Conservation (phyloP, 2,113 vertebrate species). For the Psittacula cyanocephala region DNA sequence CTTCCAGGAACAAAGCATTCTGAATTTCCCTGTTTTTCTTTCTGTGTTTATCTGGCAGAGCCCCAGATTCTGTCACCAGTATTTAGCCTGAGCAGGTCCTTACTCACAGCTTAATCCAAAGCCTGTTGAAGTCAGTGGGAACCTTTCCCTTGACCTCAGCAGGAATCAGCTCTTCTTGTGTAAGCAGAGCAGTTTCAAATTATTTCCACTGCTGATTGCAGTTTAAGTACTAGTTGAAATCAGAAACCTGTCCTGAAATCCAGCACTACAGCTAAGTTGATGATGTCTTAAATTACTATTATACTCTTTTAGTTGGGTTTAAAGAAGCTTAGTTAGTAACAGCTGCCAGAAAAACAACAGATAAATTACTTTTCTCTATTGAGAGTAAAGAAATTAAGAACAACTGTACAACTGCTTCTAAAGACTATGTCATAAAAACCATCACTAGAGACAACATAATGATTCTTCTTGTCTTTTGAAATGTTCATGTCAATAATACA, state of each 20-base stretch:
- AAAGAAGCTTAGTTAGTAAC: slow-evolving; percentile 50
- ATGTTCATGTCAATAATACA: no score
- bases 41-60: slow-evolving; percentile 33
- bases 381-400: slow-evolving; percentile 58
- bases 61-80: slow-evolving; percentile 19
- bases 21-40: slow-evolving; percentile 34
- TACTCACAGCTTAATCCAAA: slow-evolving; percentile 45
- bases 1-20: slow-evolving; percentile 36
- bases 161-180: slow-evolving; percentile 26
- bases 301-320: not conserved
- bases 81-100: not conserved
- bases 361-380: slow-evolving; percentile 28
- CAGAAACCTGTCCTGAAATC: not conserved
- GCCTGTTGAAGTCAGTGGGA: slow-evolving; percentile 44
- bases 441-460: no score
- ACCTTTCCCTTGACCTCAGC: slow-evolving; percentile 35
- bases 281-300: slow-evolving; percentile 7
- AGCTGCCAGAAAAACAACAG: slow-evolving; percentile 55
- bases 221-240: slow-evolving; percentile 15
- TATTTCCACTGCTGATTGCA: slow-evolving; percentile 43
- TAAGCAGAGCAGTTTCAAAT: slow-evolving; percentile 50
- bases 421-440: no score
- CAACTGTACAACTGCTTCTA: not conserved
- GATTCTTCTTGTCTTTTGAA: no score
- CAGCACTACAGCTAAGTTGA: not conserved